Base-by-base conservation (phyloP, 2,888 invertebrate species). In the Thecophora atra region DNA sequence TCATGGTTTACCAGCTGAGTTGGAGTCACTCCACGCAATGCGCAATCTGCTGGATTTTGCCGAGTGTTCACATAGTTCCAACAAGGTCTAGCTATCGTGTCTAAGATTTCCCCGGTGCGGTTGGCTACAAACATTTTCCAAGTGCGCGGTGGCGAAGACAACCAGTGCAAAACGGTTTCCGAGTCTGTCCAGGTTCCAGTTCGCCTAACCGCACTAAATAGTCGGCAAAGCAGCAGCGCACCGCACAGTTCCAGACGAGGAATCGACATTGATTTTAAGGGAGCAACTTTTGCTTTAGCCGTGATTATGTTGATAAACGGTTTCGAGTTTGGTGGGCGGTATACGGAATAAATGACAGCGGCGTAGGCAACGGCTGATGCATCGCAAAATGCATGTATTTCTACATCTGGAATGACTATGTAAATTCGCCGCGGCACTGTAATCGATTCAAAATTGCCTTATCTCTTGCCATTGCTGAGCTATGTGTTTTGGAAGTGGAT, bases 51-150 rank as follows among this genome's bases (percentile, higher is more conserved):
- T 8, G 78, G 76, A 64, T 80, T 79, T 13, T 72, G 42, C 0
- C 51, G 52, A 6, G 77, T 73, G 11, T 62, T 56, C 0, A 79
- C 73, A 73, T 78, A 77, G 6, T 73, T 65, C 78, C 78, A 78
- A 26, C 47, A 28, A 1, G 19, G 54, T 24, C 62, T 21, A 1
- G 74, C 37, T 64, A 64, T 1, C 6, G 24, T 37, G 7, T 54
- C 42, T 37, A 56, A 67, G 7, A 79, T 77, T 54, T 75, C 71
- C 19, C 74, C 47, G 15, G 77, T 76, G 8, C 78, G 73, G 47
- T 76, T 77, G 5, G 75, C 76, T 7, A 79, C 76, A 66, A 78
- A 79, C 1, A 78, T 78, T 72, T 79, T 77, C 76, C 77, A 80
- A n/a, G 70, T 76, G 2, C 72, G 58, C 15, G 76, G 72, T 4